Base-by-base conservation (phyloP, 2,888 invertebrate species). In the Melitaea athalia region DNA sequence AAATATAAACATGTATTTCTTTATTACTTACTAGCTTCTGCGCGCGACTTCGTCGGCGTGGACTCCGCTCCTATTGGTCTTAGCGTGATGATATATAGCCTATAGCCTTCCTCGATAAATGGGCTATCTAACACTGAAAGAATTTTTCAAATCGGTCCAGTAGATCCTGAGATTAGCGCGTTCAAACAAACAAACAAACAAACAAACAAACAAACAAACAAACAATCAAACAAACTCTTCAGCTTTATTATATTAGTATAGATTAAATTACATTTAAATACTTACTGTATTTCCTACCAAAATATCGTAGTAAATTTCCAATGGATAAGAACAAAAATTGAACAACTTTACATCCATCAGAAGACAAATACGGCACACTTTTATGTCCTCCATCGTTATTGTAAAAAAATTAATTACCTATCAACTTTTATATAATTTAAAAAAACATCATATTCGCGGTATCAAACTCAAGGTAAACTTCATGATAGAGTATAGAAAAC, bases 311-410 rank as follows among this genome's bases (percentile, higher is more conserved):
- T 87, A 87, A 14, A 77, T 79, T 74, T 83, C 81, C 69, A 89
- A 73, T 1, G 89, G 87, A 63, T 82, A 81, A 8, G 74, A 74
- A 38, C 78, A 78, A 43, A 91, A 71, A 72, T 87, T 77, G 59
- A 80, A 77, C 86, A 92, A 83, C 67, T 81, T 87, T 7, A 86
- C 87, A 71, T 86, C 82, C 72, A 77, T 83, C 45, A 80, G 74
- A 6, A 92, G 82, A 72, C 92, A 92, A 71, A 91, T 82, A 65
- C 89, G 82, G 71, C 92, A 92, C n/a, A 87, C 86, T 82, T 77
- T 83, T 1, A 86, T 64, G 31, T 83, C 77, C 64, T 79, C 86
- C 91, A 91, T 91, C 38, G 31, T 75, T 71, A 68, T 7, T 45
- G 42, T 47, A 42, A n/a, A n/a, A n/a, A 47, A 71, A 59, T 42